Base-by-base conservation (phyloP, 2,888 invertebrate genomes). In the Himalopsyche anomala region DNA sequence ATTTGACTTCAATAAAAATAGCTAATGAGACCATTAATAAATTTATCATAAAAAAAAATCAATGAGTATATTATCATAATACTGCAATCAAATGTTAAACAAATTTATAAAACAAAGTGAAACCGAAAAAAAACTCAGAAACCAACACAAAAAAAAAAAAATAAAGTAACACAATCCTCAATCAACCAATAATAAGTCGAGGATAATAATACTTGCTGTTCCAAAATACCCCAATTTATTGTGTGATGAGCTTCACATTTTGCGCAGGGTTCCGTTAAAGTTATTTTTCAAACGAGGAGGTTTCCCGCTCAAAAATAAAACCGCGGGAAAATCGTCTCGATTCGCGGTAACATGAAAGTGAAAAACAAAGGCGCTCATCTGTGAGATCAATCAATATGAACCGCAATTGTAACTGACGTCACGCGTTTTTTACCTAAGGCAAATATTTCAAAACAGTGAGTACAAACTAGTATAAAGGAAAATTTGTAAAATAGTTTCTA, bases 311-410 rank as follows among this genome's bases (percentile, higher is more conserved):
- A 74, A 74, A 74, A 74, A 74, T 74, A 74, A 38, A 74, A 74
- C 36, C 36, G 74, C 74, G 74, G 74, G 74, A 74, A 74, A 74
- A 51, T 15, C 74, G 74, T 74, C 74, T 74, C 74, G 74, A 74
- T 74, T 74, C 12, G 9, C 69, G 69, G 69, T 28, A 17, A 38
- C 74, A 36, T 36, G 74, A 74, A 38, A 74, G 36, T 15, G 74
- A 74, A 74, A 74, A 38, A 74, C 74, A 74, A 74, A 74, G 74
- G 74, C 74, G 74, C 74, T 12, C 38, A n/a, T 74, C 74, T 74
- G 38, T 36, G 38, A 74, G 74, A 74, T 38, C 38, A 74, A 74
- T 74, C 74, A 74, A 74, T 38, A n/a, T 74, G 74, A 74, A 74
- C 74, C 74, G n/a, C 74, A 28, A 9, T 74, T 36, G 74, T 74